A percentile compares a stretch with the other conserved stretches of the same genome.
Evolutionary conservation across 2,888 invertebrate genomes (phyloP).

Genomic region (Amblyjoppa proteus): DNA sequence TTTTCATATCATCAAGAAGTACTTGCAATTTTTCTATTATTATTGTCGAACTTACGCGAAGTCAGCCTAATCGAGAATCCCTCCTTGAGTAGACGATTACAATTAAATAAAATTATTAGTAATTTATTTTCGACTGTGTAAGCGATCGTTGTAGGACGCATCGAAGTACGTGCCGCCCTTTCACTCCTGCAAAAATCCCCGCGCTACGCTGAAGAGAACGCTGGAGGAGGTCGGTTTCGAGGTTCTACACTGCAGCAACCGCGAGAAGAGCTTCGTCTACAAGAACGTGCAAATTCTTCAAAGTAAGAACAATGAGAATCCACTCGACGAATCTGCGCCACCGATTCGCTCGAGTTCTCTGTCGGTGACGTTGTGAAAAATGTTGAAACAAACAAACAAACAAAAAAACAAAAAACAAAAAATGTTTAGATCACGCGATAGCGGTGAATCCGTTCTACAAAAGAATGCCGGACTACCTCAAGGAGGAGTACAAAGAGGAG

Average conservation of each 20-base stretch:
- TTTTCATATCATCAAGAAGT: too few relatives aligned
- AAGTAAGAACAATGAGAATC: conserved; percentile 85
- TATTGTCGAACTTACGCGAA: too few relatives aligned
- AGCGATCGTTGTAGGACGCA: conserved; percentile 85
- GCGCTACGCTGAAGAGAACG: conserved; percentile 86
- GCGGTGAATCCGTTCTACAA: conserved; percentile 91
- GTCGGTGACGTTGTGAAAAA: neutral
- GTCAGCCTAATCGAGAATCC: too few relatives aligned
- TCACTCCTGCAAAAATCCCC: conserved; percentile 88
- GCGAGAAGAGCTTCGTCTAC: conserved; percentile 87
- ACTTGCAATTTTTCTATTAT: too few relatives aligned
- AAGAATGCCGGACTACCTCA: conserved; percentile 87
- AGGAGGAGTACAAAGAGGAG: conserved; percentile 88
- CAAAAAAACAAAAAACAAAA: too few relatives aligned
- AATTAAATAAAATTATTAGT: neutral
- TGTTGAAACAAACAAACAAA: neutral
- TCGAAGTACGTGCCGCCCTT: conserved; percentile 89
- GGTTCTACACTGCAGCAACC: conserved; percentile 87
- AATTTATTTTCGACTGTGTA: neutral
- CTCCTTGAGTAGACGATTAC: neutral
- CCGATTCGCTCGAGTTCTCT: neutral
- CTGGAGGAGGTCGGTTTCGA: conserved; percentile 88
- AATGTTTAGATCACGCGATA: conserved; percentile 87
- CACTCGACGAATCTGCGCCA: neutral
- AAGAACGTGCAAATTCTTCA: conserved; percentile 86